phyloP scores from a whole-genome alignment of 2,113 vertebrate species.

The Pterocles gutturalis region DNA sequence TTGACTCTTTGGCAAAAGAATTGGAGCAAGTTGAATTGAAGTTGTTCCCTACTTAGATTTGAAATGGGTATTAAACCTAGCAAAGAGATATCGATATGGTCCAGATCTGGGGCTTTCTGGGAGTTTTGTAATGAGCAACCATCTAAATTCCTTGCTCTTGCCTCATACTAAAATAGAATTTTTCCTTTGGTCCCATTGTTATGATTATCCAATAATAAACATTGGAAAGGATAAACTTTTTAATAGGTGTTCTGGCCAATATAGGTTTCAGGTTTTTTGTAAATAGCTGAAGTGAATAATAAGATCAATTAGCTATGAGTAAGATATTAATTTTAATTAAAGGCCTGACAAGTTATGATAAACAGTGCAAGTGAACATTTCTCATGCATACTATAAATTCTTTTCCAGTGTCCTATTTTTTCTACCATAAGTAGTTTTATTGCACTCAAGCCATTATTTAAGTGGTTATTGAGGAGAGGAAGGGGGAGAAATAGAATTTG shows the following conservation, averaged over 20 bases:
- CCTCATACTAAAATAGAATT: neutral
- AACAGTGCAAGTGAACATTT: neutral
- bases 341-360: neutral
- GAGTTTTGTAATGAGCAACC: neutral
- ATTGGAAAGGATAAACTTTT: neutral
- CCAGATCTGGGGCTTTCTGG: neutral
- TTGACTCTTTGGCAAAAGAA: neutral
- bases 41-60: neutral
- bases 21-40: neutral
- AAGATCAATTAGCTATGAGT: constrained; percentile 13
- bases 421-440: neutral
- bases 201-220: neutral
- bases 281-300: constrained; percentile 10
- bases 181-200: neutral
- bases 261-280: neutral
- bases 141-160: neutral
- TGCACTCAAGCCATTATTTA: neutral
- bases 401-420: neutral
- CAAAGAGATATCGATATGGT: neutral
- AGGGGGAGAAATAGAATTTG: neutral
- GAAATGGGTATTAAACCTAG: neutral
- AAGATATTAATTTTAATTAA: constrained; percentile 15
- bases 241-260: neutral
- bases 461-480: neutral
- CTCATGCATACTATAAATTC: neutral